Base-by-base conservation (phyloP, 2,113 vertebrate species). In the Numenius arquata region DNA sequence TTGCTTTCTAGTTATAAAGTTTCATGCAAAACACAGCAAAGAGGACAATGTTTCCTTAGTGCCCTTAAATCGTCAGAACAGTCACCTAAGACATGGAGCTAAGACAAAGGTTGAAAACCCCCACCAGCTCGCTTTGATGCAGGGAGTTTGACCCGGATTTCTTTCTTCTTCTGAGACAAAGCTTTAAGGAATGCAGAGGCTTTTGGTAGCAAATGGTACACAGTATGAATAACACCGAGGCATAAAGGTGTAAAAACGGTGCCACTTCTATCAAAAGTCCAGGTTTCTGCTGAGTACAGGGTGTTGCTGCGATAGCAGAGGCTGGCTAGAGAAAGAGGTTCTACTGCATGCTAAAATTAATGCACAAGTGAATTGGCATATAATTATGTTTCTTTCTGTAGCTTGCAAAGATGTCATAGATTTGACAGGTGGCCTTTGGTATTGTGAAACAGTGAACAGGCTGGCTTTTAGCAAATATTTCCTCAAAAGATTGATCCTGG, bases 91-190 rank as follows among this genome's bases (percentile, higher is more conserved):
- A 89, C 0, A 2, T 3, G 14, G 86, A 87, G 56, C 68, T 95
- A 95, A 97, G 89, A 95, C 89, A 94, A 96, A 95, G 91, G 89
- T 85, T 96, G 90, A 96, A 94, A 95, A 68, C 77, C 62, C 87
- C 94, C 62, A 75, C 94, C 34, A 89, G 93, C 58, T 88, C 87
- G 48, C 94, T 97, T 96, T 94, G 73, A 93, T 87, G 65, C 30
- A 26, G 66, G n/a, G 43, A 63, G 77, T 89, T 88, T 96, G 94
- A 94, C 93, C 94, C 2, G 7, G 66, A 82, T 96, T 95, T 95
- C 89, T 95, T 94, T 96, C 55, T 84, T 91, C 88, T 96, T 91
- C 66, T 88, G 91, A 96, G 94, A 95, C 73, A 91, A 95, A 96
- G 94, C 93, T 93, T 89, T 92, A 93, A 89, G 89, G 48, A 91